phyloP scores from a whole-genome alignment of 2,797 vertebrate species.

The Poecilia gillii region DNA sequence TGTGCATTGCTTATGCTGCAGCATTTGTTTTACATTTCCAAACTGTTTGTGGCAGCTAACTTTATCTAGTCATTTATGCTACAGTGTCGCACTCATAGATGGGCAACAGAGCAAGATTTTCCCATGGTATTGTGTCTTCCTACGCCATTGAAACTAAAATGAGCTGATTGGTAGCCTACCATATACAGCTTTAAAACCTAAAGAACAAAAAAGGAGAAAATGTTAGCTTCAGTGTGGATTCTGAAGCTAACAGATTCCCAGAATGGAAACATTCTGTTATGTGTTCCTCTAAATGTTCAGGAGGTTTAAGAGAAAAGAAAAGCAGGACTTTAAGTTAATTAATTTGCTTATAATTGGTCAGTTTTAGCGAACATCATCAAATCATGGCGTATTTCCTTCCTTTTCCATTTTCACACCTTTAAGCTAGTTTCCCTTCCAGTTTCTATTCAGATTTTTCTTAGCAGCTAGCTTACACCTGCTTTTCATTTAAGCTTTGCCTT shows the following conservation, averaged over 20 bases:
- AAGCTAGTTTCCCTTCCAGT: neutral
- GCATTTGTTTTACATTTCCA: neutral
- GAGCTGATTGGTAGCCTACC: neutral
- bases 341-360: neutral
- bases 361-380: neutral
- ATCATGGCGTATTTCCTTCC: neutral
- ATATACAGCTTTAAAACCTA: neutral
- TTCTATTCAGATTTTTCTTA: neutral
- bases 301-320: neutral
- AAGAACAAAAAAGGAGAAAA: neutral
- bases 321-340: neutral
- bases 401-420: neutral
- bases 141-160: too few relatives aligned
- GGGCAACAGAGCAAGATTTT: too few relatives aligned
- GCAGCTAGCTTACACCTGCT: neutral
- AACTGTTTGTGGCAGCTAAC: neutral
- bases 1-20: neutral
- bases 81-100: neutral
- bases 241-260: neutral
- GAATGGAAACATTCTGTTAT: neutral
- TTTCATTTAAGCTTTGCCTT: neutral
- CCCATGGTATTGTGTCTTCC: too few relatives aligned
- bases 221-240: neutral
- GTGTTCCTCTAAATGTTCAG: neutral
- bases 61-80: neutral